Conservation (phyloP, 2,888 invertebrate species). For the Drosophila prostipennis region DNA sequence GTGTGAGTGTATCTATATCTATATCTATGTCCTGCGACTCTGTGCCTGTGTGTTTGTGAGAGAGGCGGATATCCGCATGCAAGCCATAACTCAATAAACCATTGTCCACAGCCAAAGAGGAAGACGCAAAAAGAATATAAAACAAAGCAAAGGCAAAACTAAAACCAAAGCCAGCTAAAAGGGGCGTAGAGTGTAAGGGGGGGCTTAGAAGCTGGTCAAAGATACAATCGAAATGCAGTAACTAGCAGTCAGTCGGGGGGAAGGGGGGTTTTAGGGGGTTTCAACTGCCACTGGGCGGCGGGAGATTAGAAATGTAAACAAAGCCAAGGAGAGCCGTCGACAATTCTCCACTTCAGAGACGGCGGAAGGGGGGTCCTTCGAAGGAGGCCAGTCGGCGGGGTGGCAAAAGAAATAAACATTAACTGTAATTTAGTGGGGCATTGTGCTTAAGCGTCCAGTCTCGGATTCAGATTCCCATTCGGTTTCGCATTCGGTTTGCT, state of each 20-base stretch:
- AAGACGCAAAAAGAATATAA: constrained; percentile 51
- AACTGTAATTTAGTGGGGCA: constrained; percentile 79
- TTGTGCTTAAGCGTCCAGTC: constrained; percentile 78
- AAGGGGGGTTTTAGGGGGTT: constrained; percentile 2
- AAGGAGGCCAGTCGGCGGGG: constrained; percentile 17
- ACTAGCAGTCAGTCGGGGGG: constrained; percentile 43
- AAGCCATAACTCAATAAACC: constrained; percentile 79
- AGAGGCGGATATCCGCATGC: constrained; percentile 77
- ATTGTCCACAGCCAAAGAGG: constrained; percentile 68
- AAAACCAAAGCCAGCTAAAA: constrained; percentile 41
- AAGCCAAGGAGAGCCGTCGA: constrained; percentile 56
- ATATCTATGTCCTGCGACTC: constrained; percentile 8
- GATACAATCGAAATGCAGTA: constrained; percentile 79
- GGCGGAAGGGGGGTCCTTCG: constrained; percentile 4
- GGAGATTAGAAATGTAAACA: constrained; percentile 79
- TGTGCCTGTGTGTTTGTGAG: constrained; percentile 35
- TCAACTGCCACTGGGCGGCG: constrained; percentile 34
- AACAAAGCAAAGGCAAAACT: constrained; percentile 59
- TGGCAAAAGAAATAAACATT: constrained; percentile 75
- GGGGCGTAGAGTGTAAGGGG: constrained; percentile 1
- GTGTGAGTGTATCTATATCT: constrained; percentile 8
- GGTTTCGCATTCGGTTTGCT: constrained; percentile 28
- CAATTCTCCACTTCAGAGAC: constrained; percentile 11
- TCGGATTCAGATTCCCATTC: constrained; percentile 42
- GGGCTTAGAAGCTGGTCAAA: constrained; percentile 50